Evolutionary conservation across 1,140 invertebrate genomes (phyloP), one percentile per base, ranked within the genome.

Genomic region (Caenorhabditis brenneri): DNA sequence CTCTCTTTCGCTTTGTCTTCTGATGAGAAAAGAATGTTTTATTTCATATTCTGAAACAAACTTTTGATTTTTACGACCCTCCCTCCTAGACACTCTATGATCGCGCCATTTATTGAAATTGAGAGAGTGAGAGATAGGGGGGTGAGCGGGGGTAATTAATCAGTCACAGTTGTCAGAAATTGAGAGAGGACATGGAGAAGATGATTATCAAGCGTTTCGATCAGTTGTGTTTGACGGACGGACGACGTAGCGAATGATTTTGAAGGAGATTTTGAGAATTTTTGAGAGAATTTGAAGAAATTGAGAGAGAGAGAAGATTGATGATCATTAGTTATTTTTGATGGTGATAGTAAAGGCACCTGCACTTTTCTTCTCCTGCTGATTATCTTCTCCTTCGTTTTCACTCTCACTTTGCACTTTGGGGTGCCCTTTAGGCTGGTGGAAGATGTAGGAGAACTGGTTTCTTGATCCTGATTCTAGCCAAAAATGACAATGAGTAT

Each of bases 311-410:
- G 65, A 74, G n/a, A 74, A 74, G 65, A 74, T 74, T 74, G 36
- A 74, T 74, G 33, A 74, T 74, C 65, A 74, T 74, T 74, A 12
- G 33, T 19, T 46, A n/a, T n/a, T n/a, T n/a, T n/a, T n/a, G n/a
- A 22, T 3, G 22, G 53, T 39, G 42, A 22, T 74, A 65, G 33
- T 36, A n/a, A 51, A n/a, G 12, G 22, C n/a, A n/a, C n/a, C n/a
- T n/a, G n/a, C n/a, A n/a, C n/a, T n/a, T n/a, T n/a, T n/a, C n/a
- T n/a, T n/a, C n/a, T n/a, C n/a, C n/a, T n/a, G n/a, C n/a, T n/a
- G n/a, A n/a, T n/a, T n/a, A n/a, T n/a, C n/a, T n/a, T n/a, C n/a
- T n/a, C n/a, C n/a, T n/a, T n/a, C n/a, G n/a, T n/a, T n/a, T n/a
- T n/a, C n/a, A n/a, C n/a, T n/a, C n/a, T n/a, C n/a, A n/a, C n/a